A percentile compares a stretch with the other conserved stretches of the same genome.
Conservation (phyloP, 2,888 invertebrate genomes). For the Tipula unca region DNA sequence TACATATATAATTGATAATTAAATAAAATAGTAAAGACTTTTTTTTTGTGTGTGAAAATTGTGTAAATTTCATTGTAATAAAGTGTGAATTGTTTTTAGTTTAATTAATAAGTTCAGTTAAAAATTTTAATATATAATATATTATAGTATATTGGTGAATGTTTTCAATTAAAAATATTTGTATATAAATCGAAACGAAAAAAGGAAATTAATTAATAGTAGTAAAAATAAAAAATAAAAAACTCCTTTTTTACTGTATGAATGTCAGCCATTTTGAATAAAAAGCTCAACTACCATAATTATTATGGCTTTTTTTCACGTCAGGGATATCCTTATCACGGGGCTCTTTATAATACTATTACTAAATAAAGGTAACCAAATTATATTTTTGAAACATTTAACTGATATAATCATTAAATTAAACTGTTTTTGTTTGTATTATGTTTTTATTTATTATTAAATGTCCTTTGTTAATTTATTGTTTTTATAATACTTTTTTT, state of each 20-base stretch:
- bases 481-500: too few relatives aligned
- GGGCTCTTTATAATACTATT: background rate
- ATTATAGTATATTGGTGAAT: background rate
- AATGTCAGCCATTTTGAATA: conserved; percentile 35
- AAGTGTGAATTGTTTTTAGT: background rate
- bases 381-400: background rate
- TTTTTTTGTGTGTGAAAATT: background rate
- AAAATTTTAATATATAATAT: background rate
- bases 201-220: background rate
- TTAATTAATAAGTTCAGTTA: background rate
- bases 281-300: conserved; percentile 27
- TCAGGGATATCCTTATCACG: background rate
- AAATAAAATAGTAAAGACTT: background rate
- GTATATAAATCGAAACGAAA: background rate
- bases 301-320: background rate
- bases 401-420: background rate
- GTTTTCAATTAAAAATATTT: background rate
- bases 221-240: background rate
- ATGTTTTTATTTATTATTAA: too few relatives aligned
- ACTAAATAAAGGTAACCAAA: background rate
- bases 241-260: conserved; percentile 22
- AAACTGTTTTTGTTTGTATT: background rate
- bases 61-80: background rate
- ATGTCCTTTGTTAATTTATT: background rate
- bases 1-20: background rate